These are phyloP conservation scores for Nothura maculosa DNA, from an alignment of 2,797 vertebrate genomes.

Conservation along the genomic window DNA sequence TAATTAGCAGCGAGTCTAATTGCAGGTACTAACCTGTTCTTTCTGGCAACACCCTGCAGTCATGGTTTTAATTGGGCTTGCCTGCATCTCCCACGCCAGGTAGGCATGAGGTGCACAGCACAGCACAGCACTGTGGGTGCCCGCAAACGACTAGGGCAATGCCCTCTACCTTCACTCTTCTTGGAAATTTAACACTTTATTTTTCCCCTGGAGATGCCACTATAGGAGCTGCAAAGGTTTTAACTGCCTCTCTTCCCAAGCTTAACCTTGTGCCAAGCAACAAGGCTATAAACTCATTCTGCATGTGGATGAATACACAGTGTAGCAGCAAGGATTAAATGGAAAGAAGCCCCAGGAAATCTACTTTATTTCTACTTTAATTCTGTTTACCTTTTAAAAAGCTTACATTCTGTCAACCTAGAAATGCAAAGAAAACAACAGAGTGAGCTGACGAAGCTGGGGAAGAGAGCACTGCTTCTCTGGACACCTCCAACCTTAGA, in stretches of 20 bases:
- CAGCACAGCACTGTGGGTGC: neutral
- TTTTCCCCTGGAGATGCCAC: neutral
- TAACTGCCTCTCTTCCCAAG: neutral
- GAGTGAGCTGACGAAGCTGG: neutral
- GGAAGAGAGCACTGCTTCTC: neutral
- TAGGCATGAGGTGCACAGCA: rapidly evolving
- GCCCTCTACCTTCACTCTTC: neutral
- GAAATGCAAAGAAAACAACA: neutral
- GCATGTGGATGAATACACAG: neutral
- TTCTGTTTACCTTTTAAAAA: slow-evolving; percentile 13
- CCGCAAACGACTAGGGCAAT: neutral
- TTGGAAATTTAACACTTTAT: neutral
- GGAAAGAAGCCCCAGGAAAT: slow-evolving; percentile 17
- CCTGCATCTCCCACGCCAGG: neutral
- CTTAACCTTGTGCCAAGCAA: neutral
- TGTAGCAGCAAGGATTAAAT: neutral
- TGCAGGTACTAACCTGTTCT: slow-evolving; percentile 20
- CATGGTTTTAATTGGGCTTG: slow-evolving; percentile 37
- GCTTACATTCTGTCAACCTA: neutral
- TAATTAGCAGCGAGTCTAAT: slow-evolving; percentile 48
- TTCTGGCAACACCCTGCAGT: slow-evolving; percentile 19
- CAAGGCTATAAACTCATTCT: neutral
- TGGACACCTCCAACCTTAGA: neutral
- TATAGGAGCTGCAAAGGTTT: neutral
- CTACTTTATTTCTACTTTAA: neutral